Evolutionary conservation across 2,888 invertebrate genomes (phyloP), one percentile per base, ranked within the genome.

Genomic region (Leistus spinibarbis): DNA sequence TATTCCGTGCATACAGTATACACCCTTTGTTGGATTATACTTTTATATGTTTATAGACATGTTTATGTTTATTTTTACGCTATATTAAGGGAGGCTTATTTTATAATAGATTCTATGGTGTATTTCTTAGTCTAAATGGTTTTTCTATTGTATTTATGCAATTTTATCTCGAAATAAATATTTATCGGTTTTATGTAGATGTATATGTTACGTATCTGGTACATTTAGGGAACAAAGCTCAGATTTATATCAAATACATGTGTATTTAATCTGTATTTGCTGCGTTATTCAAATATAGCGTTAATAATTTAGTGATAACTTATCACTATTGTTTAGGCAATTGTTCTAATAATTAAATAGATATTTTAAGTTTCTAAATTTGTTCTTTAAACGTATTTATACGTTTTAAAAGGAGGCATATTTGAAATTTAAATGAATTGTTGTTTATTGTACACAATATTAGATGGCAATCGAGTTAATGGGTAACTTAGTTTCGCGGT

Each of bases 191-290:
- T 16, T 24, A 65, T 0, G 2, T n/a, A 65, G 16, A 65, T 3
- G 27, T 24, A 10, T 40, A 23, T 62, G 23, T 53, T 24, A 54
- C 16, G 13, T 40, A 66, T 66, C 56, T 73, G 54, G 65, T 54
- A 73, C 73, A 66, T 73, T 66, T 53, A 22, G 53, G 62, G 22
- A 54, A 22, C 54, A n/a, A n/a, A n/a, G n/a, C n/a, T n/a, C n/a
- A n/a, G n/a, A n/a, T n/a, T n/a, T n/a, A n/a, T n/a, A n/a, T n/a
- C n/a, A n/a, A n/a, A n/a, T n/a, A n/a, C n/a, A n/a, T n/a, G n/a
- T n/a, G n/a, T n/a, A n/a, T n/a, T n/a, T n/a, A n/a, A n/a, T n/a
- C n/a, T n/a, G n/a, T n/a, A n/a, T n/a, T n/a, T n/a, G n/a, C n/a
- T n/a, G n/a, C n/a, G n/a, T n/a, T n/a, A n/a, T n/a, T n/a, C n/a